Base-by-base conservation (phyloP, 1,140 invertebrate species). In the Hydropsyche tenuis region DNA sequence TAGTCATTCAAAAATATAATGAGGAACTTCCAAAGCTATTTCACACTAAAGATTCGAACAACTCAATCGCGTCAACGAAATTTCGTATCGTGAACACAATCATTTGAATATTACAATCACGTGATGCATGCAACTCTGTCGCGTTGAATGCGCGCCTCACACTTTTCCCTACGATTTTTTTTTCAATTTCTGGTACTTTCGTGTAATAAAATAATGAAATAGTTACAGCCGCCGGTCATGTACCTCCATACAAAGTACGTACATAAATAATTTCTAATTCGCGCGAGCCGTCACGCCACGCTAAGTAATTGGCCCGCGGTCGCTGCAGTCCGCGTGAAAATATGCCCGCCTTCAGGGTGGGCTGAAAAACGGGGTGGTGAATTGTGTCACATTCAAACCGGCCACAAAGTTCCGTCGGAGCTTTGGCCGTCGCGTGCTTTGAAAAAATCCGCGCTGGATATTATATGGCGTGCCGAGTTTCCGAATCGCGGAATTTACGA, bases 211-310 rank as follows among this genome's bases (percentile, higher is more conserved):
- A 48, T 53, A 53, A 53, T 53, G 30, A 37, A 37, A 37, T 18
- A 53, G 6, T 18, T 20, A 53, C 16, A 53, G 20, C 9, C 16
- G 9, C 30, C 30, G 9, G 30, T 9, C 30, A 9, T 37, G 30
- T 37, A 37, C 30, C 3, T 3, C 30, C 30, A 37, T 9, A 37
- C 30, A 37, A 37, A 37, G 30, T 37, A 37, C 30, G 48, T 18
- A 18, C 48, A 53, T 53, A 53, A 53, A 53, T 53, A 53, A 53
- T 53, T 53, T 53, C 48, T 53, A 53, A 53, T 53, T 53, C 48
- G 7, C 48, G 18, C 48, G 16, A 53, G 20, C 5, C 48, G 48
- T 53, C 48, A 53, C 48, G 48, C 48, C 48, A 53, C 16, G 48
- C 48, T 53, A 53, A 53, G 48, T 53, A 53, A 53, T 53, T 53